Base-by-base conservation (phyloP, 2,888 invertebrate species). In the Aphrophora alni region DNA sequence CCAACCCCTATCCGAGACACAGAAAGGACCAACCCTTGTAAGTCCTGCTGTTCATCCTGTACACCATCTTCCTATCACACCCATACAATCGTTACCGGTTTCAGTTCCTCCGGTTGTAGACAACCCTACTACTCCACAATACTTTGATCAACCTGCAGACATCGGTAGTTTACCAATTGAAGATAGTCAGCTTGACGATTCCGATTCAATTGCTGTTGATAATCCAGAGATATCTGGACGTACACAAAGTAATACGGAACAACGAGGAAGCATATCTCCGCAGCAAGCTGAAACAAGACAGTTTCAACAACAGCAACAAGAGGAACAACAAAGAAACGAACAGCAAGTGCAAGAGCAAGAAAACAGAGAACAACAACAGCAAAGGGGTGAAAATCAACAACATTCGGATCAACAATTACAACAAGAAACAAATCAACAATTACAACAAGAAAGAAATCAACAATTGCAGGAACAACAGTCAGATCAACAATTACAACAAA, bases 1-100 rank as follows among this genome's bases (percentile, higher is more conserved):
- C 83, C 90, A 91, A 83, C 92, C 92, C 0, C 88, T 90, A 24
- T 90, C 91, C 14, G 91, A 91, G 85, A 88, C 89, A 38, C 90
- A 91, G 70, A 89, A 88, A 83, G 90, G 90, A 84, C 89, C 89
- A 38, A 87, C 89, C 26, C 86, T 89, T 4, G 87, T 89, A 69
- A 87, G 87, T 80, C 86, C 88, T 81, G 12, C 78, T 21, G 74
- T 28, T 0, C 72, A 73, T n/a, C 78, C 73, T 69, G 72, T 83
- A 68, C 85, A 85, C 80, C 85, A 84, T 71, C 27, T 33, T 68
- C 33, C 82, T 81, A 27, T 70, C 44, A 70, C 79, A 78, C 26
- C 78, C 78, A 14, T 26, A 59, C 72, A 76, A 33, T 38, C 69
- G 17, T n/a, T n/a, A n/a, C 38, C 69, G 73, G 21, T 24, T 68